A percentile compares a stretch with the other conserved stretches of the same genome.
phyloP scores from a whole-genome alignment of 2,113 vertebrate genomes.

The Hippocampus abdominalis region DNA sequence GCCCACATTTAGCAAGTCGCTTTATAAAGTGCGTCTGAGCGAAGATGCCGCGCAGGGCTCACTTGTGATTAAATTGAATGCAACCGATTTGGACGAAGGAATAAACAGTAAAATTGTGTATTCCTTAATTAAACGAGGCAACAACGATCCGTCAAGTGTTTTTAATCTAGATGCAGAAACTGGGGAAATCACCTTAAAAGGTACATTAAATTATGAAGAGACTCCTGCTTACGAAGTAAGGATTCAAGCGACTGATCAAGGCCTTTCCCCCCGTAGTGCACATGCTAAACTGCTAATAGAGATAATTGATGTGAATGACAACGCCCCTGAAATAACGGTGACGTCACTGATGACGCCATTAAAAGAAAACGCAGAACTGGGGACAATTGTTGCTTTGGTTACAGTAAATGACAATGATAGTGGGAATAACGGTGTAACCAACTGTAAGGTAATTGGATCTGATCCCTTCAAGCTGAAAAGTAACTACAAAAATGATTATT shows the following conservation, averaged over 20 bases:
- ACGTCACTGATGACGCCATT: slow-evolving; percentile 76
- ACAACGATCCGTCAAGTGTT: slow-evolving; percentile 53
- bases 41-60: slow-evolving; percentile 45
- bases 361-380: slow-evolving; percentile 73
- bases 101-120: slow-evolving; percentile 54
- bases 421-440: slow-evolving; percentile 46
- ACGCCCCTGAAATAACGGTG: slow-evolving; percentile 78
- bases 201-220: slow-evolving; percentile 70
- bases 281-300: slow-evolving; percentile 80
- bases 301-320: slow-evolving; percentile 82
- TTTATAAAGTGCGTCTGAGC: slow-evolving; percentile 57
- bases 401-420: slow-evolving; percentile 79
- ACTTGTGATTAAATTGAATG: slow-evolving; percentile 47
- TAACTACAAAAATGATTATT: slow-evolving; percentile 83
- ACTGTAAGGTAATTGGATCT: slow-evolving; percentile 35
- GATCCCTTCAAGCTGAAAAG: slow-evolving; percentile 58
- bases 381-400: slow-evolving; percentile 79
- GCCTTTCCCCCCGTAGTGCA: slow-evolving; percentile 30
- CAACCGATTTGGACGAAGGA: slow-evolving; percentile 71
- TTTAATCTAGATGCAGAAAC: slow-evolving; percentile 74
- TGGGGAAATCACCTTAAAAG: slow-evolving; percentile 75
- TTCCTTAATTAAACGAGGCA: slow-evolving; percentile 71
- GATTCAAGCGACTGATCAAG: slow-evolving; percentile 65
- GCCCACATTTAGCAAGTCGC: slow-evolving; percentile 44
- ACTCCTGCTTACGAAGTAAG: slow-evolving; percentile 63